phyloP scores from a whole-genome alignment of 2,888 invertebrate species.

The Agonopterix subpropinquella region DNA sequence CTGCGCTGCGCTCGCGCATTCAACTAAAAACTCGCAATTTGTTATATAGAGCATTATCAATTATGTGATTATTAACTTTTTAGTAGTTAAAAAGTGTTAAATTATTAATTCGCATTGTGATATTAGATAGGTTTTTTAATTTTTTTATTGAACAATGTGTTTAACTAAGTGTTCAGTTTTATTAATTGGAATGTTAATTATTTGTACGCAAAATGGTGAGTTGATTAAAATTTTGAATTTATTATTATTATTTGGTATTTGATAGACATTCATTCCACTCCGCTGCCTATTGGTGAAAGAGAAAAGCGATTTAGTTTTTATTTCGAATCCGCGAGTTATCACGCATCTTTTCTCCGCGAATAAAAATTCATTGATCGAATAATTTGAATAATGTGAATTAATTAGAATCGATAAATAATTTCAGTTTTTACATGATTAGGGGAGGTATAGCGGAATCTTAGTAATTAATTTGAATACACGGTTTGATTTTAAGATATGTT shows the following conservation, averaged over 20 bases:
- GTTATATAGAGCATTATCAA: too few species aligned
- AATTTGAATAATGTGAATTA: too few species aligned
- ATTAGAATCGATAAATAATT: too few species aligned
- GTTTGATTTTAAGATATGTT: too few species aligned
- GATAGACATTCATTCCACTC: too few species aligned
- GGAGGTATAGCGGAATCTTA: too few species aligned
- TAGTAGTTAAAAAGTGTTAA: background rate
- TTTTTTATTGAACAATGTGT: conserved; percentile 29
- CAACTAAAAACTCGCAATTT: too few species aligned
- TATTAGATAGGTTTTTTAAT: background rate
- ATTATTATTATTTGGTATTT: too few species aligned
- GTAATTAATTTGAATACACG: too few species aligned
- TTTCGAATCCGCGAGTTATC: background rate
- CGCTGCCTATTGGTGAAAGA: conserved; percentile 4
- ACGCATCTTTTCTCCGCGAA: too few species aligned
- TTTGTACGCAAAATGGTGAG: conserved; percentile 35
- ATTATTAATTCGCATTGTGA: background rate
- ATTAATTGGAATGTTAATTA: conserved; percentile 27
- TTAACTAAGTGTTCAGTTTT: conserved; percentile 29
- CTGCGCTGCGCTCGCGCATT: background rate
- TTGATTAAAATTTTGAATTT: conserved; percentile 8
- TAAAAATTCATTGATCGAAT: too few species aligned
- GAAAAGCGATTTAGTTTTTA: conserved; percentile 10
- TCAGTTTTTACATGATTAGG: too few species aligned
- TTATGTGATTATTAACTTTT: background rate